Evolutionary conservation across 1,140 invertebrate genomes (phyloP).

Genomic region (Nephotettix cincticeps): DNA sequence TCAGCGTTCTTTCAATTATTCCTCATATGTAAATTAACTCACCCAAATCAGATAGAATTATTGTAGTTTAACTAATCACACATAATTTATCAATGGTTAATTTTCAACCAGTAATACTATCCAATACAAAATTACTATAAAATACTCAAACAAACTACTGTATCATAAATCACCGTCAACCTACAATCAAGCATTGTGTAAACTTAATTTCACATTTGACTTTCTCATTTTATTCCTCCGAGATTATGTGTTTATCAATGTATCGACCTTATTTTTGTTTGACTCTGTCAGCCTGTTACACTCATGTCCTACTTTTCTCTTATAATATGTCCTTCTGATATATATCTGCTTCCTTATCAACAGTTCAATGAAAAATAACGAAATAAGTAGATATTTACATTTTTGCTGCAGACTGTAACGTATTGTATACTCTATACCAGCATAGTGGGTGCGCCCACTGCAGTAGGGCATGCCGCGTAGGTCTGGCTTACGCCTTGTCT

Average conservation of each 20-base stretch:
- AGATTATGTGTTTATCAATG: conserved; percentile 12
- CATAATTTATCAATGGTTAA: too few relatives aligned
- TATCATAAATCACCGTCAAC: too few relatives aligned
- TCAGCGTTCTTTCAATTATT: too few relatives aligned
- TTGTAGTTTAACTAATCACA: too few relatives aligned
- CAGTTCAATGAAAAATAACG: conserved; percentile 21
- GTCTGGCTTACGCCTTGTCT: not conserved
- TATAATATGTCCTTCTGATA: conserved; percentile 21
- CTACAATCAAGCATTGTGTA: too few relatives aligned
- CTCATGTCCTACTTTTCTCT: not conserved
- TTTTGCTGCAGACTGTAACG: conserved; percentile 20
- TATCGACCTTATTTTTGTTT: not conserved
- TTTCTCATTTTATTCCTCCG: not conserved
- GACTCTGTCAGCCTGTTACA: not conserved
- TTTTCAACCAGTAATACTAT: too few relatives aligned
- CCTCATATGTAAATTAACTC: too few relatives aligned
- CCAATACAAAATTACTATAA: too few relatives aligned
- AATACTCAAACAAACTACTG: too few relatives aligned
- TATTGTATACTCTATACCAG: not conserved
- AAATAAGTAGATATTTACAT: conserved; percentile 26
- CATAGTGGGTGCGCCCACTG: not conserved
- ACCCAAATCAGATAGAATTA: too few relatives aligned
- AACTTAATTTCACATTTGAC: too few relatives aligned
- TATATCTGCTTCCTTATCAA: conserved; percentile 19
- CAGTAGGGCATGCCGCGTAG: not conserved